Conservation (phyloP, 2,797 vertebrate species). For the Calcarius lapponicus region DNA sequence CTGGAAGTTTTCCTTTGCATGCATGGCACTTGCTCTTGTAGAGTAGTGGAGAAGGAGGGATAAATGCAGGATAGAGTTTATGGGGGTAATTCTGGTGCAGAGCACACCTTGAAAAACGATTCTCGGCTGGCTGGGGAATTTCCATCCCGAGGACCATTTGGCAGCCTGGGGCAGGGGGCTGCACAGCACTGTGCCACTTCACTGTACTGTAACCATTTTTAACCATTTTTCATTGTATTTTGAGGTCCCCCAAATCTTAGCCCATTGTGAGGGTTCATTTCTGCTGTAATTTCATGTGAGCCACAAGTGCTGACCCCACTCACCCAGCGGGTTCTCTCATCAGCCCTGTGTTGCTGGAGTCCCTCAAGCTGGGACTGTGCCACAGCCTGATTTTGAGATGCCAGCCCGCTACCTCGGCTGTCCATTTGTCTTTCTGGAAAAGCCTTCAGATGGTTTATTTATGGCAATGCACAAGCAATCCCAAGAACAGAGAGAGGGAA, state of each 20-base stretch:
- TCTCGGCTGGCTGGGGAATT: not conserved
- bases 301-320: not conserved
- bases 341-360: not conserved
- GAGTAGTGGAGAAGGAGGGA: not conserved
- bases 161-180: not conserved
- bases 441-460: not conserved
- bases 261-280: not conserved
- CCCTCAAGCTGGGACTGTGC: not conserved
- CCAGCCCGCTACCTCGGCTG: not conserved
- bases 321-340: not conserved
- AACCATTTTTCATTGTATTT: not conserved
- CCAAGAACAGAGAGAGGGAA: not conserved
- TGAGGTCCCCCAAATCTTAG: not conserved
- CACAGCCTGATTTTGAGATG: not conserved
- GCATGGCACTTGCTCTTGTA: not conserved
- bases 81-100: not conserved
- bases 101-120: accelerated
- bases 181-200: not conserved
- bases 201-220: too few species aligned
- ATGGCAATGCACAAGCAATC: not conserved
- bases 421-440: not conserved
- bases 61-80: not conserved
- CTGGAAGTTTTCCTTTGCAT: not conserved
- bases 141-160: not conserved
- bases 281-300: not conserved